Base-by-base conservation (phyloP, 2,797 vertebrate species). In the Notoglanidium macrostoma region DNA sequence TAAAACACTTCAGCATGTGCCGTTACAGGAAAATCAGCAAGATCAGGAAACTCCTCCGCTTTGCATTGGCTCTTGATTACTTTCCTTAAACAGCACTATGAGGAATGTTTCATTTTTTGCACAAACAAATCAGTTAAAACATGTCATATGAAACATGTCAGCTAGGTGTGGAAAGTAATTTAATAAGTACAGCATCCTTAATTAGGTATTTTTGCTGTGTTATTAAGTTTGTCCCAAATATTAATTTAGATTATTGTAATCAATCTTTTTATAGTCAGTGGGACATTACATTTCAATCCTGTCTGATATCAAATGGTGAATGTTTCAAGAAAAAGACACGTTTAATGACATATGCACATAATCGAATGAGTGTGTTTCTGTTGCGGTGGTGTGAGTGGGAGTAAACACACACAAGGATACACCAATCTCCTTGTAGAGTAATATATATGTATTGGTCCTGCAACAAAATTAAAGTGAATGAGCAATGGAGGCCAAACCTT, bases 391-490 rank as follows among this genome's bases (percentile, higher is more conserved):
- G 55, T 51, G 57, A 81, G 59, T 32, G 29, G 12, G 35, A 57
- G 49, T 51, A 63, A 40, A 61, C 65, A 55, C 49, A 78, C 76
- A 67, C 82, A 67, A 86, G 61, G 83, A 85, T 55, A 80, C 65
- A 80, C 74, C 86, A 85, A 89, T 85, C 94, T 94, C 91, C 76
- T 91, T 92, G 92, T 87, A 91, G 92, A 87, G 90, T 93, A 93
- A 93, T 91, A 92, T 92, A 91, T 91, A 92, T 91, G 91, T 87
- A 93, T 92, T 92, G 87, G 87, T 90, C 85, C 54, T 88, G 74
- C 32, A 87, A 44, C 85, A 73, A 95, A 95, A 96, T 95, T 94
- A 96, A 96, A 95, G 95, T 23, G 46, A 94, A 96, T 87, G 46
- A 54, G 51, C 76, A 63, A 89, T 55, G 49, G 72, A 86, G 79